Conservation (phyloP, 2,888 invertebrate species). For the Tethea ocularis region DNA sequence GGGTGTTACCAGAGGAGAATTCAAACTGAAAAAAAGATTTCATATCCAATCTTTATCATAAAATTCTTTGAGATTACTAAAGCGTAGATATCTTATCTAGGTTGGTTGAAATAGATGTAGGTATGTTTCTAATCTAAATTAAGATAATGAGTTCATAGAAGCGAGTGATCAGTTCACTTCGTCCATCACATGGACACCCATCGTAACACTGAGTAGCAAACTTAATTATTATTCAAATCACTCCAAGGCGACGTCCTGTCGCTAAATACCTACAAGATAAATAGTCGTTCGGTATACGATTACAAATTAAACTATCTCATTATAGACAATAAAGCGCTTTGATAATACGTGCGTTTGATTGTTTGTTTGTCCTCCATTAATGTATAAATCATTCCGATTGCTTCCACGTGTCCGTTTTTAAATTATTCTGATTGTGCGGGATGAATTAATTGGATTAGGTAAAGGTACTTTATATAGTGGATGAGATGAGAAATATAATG, state of each 20-base stretch:
- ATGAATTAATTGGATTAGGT: not conserved
- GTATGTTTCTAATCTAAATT: too few relatives aligned
- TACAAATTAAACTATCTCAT: constrained; percentile 3
- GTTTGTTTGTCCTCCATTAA: not conserved
- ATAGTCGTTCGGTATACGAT: not conserved
- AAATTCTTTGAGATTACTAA: too few relatives aligned
- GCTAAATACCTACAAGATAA: not conserved
- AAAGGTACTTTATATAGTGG: too few relatives aligned
- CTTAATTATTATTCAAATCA: not conserved
- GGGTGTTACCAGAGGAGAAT: too few relatives aligned
- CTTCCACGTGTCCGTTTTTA: not conserved
- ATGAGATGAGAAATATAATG: too few relatives aligned
- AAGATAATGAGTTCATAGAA: too few relatives aligned
- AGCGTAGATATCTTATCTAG: too few relatives aligned
- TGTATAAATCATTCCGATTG: not conserved
- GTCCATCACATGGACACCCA: not conserved
- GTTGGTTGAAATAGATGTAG: too few relatives aligned
- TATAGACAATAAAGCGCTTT: not conserved
- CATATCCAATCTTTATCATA: too few relatives aligned
- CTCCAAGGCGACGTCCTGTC: not conserved
- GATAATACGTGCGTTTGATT: not conserved
- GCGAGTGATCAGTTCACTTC: not conserved
- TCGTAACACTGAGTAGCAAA: not conserved
- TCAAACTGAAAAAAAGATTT: too few relatives aligned
- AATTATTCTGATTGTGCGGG: not conserved